Conservation (phyloP, 2,797 vertebrate species). For the Eulemur rubriventer region DNA sequence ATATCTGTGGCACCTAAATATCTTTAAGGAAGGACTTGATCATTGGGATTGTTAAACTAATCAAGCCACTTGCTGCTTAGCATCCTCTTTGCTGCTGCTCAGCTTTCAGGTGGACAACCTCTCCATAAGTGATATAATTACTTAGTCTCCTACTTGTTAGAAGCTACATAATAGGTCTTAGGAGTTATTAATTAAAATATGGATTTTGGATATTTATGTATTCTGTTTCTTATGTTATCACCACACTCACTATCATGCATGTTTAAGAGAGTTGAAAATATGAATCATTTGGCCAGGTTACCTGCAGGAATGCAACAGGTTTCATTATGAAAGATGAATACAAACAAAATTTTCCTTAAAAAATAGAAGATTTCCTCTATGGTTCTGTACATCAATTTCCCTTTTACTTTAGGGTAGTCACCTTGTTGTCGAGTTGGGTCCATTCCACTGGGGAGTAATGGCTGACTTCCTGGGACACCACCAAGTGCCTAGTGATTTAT, state of each 20-base stretch:
- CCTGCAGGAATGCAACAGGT: neutral
- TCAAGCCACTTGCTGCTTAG: neutral
- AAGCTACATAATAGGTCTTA: neutral
- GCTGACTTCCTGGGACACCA: constrained; percentile 95
- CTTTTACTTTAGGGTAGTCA: constrained; percentile 73
- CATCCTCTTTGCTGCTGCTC: neutral
- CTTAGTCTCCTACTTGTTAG: neutral
- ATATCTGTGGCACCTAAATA: neutral
- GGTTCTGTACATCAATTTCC: neutral
- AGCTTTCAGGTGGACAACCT: neutral
- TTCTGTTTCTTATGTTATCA: neutral
- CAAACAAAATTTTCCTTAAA: neutral
- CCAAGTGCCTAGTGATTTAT: constrained; percentile 90
- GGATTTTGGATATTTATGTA: neutral
- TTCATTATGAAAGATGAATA: neutral
- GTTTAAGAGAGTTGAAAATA: neutral
- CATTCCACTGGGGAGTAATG: constrained; percentile 96
- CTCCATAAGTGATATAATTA: neutral
- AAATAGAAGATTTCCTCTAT: neutral
- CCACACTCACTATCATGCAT: neutral
- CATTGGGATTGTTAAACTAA: neutral
- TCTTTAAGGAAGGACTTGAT: neutral
- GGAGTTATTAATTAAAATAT: neutral
- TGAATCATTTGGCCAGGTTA: constrained; percentile 10
- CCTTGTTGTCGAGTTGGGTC: constrained; percentile 98